A percentile compares a stretch with the other conserved stretches of the same genome.
Evolutionary conservation across 2,113 vertebrate genomes (phyloP).

Genomic region (Ophiodon elongatus): DNA sequence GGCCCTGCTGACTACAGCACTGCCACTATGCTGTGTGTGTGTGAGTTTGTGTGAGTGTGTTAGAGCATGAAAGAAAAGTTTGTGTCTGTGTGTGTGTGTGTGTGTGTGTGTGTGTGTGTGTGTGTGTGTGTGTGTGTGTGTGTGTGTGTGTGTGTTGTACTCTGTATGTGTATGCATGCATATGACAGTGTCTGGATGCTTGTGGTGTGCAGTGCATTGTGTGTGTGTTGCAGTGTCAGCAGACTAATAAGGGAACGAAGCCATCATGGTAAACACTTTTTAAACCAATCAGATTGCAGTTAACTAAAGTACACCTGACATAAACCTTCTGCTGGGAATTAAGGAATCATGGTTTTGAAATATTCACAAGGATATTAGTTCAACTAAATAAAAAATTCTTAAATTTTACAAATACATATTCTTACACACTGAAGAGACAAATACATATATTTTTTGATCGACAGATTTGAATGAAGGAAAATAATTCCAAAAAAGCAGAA

Average conservation of each 20-base stretch:
- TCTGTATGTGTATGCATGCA: conserved; percentile 10
- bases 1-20: conserved; percentile 65
- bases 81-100: conserved; percentile 21
- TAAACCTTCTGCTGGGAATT: conserved; percentile 32
- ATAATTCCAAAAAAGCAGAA: background rate
- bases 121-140: conserved; percentile 22
- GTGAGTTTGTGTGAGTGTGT: conserved; percentile 12
- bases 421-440: background rate
- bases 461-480: background rate
- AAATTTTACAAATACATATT: background rate
- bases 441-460: background rate
- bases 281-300: conserved; percentile 57
- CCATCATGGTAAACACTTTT: conserved; percentile 62
- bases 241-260: conserved; percentile 50
- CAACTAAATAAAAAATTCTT: background rate
- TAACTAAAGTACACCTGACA: conserved; percentile 52
- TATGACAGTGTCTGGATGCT: conserved; percentile 8
- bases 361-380: background rate
- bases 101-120: conserved; percentile 16
- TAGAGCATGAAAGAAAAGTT: conserved; percentile 11
- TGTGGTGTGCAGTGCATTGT: conserved; percentile 10
- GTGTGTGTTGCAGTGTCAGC: conserved; percentile 59
- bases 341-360: background rate
- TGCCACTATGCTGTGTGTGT: conserved; percentile 10
- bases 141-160: conserved; percentile 23